These are phyloP conservation scores for Polyodon spathula DNA, from an alignment of 2,113 vertebrate species.

Conservation along the genomic window DNA sequence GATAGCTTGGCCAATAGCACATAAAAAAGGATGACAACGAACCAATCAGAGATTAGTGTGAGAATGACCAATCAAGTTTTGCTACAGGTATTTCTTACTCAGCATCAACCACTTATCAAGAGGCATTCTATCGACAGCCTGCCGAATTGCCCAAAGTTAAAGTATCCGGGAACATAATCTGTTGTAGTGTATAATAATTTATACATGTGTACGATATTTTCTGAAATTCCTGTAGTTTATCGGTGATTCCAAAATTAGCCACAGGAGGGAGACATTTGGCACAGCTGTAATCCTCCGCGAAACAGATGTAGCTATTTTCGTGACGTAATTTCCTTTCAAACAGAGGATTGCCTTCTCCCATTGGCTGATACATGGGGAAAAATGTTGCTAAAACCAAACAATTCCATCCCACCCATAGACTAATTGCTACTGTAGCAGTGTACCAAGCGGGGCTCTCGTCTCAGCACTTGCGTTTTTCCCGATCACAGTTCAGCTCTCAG, in stretches of 20 bases:
- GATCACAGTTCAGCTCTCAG: too few relatives aligned
- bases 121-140: too few relatives aligned
- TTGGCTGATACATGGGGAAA: conserved; percentile 14
- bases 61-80: conserved; percentile 8
- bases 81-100: not conserved
- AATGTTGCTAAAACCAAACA: too few relatives aligned
- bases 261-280: conserved; percentile 17
- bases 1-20: not conserved
- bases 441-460: conserved; percentile 31
- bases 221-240: too few relatives aligned
- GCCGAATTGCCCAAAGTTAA: too few relatives aligned
- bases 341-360: too few relatives aligned
- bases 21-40: not conserved
- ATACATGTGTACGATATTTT: too few relatives aligned
- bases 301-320: conserved; percentile 49
- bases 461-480: conserved; percentile 15
- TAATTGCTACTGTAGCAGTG: not conserved
- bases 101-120: not conserved
- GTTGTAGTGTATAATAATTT: too few relatives aligned
- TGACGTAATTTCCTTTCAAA: conserved; percentile 49
- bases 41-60: conserved; percentile 5
- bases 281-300: too few relatives aligned
- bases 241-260: conserved; percentile 41
- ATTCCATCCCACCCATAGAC: not conserved
- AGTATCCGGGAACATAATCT: too few relatives aligned